Conservation (phyloP, 2,888 invertebrate genomes). For the Morpho achilles region DNA sequence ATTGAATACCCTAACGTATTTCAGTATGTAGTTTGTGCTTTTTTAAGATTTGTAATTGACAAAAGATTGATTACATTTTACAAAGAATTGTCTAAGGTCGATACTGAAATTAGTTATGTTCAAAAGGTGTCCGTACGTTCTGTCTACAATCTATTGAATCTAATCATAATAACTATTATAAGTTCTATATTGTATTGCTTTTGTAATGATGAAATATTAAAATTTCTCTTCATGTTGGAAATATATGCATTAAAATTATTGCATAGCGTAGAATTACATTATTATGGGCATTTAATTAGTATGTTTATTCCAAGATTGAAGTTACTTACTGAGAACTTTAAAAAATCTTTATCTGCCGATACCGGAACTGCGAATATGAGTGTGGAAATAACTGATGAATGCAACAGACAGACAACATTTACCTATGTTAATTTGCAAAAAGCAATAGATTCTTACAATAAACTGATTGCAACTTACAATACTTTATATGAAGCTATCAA, state of each 20-base stretch:
- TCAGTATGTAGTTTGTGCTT: not conserved
- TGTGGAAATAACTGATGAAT: too few species aligned
- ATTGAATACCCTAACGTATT: not conserved
- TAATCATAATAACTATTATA: too few species aligned
- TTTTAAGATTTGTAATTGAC: not conserved
- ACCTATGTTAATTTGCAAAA: not conserved
- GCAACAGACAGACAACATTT: too few species aligned
- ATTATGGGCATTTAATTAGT: not conserved
- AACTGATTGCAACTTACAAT: not conserved
- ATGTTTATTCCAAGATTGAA: not conserved
- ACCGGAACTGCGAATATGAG: too few species aligned
- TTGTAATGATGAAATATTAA: not conserved
- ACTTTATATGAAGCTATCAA: not conserved
- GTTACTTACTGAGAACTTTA: not conserved
- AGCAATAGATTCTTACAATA: not conserved
- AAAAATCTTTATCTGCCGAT: not conserved
- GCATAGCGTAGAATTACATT: not conserved
- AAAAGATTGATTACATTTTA: not conserved
- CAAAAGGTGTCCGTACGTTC: not conserved
- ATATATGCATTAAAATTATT: not conserved
- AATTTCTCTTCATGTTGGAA: not conserved
- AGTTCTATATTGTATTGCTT: too few species aligned
- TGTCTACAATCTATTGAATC: not conserved
- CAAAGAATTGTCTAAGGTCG: not conserved
- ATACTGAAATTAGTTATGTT: not conserved